A percentile compares a stretch with the other conserved stretches of the same genome.
Evolutionary conservation across 2,888 invertebrate species (phyloP).

Genomic region (Therioaphis trifolii): DNA sequence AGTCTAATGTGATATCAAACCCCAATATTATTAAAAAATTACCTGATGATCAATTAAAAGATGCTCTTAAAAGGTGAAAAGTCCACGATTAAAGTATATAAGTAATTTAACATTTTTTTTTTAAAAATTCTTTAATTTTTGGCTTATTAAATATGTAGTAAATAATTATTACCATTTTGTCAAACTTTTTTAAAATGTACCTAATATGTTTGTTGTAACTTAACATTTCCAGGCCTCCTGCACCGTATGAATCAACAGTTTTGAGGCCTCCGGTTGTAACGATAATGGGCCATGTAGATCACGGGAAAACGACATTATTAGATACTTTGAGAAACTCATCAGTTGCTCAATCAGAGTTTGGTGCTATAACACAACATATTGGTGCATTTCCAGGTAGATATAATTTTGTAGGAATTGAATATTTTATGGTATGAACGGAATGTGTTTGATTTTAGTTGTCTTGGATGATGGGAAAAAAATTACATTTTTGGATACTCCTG

Average conservation of each 20-base stretch:
- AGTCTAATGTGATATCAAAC: constrained; percentile 73
- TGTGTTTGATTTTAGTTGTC: constrained; percentile 71
- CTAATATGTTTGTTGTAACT: neutral
- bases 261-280: constrained; percentile 93
- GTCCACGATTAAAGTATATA: too few relatives aligned
- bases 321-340: constrained; percentile 87
- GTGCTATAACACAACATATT: constrained; percentile 99
- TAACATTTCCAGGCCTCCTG: constrained; percentile 72
- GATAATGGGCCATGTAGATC: constrained; percentile 99
- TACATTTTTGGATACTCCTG: constrained; percentile 98
- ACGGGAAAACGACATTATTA: constrained; percentile 97
- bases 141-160: too few relatives aligned
- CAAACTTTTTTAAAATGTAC: too few relatives aligned
- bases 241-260: constrained; percentile 75
- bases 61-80: constrained; percentile 65
- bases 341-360: constrained; percentile 92
- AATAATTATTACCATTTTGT: too few relatives aligned
- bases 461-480: constrained; percentile 79
- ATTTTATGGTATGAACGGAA: constrained; percentile 12
- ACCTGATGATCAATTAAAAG: constrained; percentile 69
- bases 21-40: constrained; percentile 70
- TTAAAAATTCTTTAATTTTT: too few relatives aligned
- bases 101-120: too few relatives aligned
- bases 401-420: neutral
- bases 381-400: constrained; percentile 89